Evolutionary conservation across 2,797 vertebrate species (phyloP), one percentile per base, ranked within the genome.

Genomic region (Lagocephalus sceleratus): DNA sequence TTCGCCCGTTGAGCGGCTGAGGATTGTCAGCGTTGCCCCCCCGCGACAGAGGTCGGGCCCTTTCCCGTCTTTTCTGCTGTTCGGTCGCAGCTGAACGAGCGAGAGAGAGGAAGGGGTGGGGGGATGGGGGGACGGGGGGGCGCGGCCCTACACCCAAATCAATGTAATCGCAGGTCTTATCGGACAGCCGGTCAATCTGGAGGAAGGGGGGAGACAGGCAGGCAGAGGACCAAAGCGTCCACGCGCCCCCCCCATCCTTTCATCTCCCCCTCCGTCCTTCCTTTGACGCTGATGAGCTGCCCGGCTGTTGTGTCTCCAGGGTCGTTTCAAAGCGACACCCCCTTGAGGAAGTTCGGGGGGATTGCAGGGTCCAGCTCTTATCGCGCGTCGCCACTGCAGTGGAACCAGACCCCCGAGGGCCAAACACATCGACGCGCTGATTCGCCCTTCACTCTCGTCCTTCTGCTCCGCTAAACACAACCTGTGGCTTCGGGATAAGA

Each of bases 121-220:
- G n/a, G 51, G 60, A 44, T 20, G 48, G 64, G 51, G 39, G 54
- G 72, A 75, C 21, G 70, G 76, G 57, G 72, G 68, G 65, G 78
- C 69, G 83, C 73, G 73, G 82, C 78, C 76, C 72, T 70, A 61
- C 81, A 78, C 67, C 39, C 72, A 81, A 88, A 90, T 91, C 88
- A 87, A 90, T 91, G 81, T 83, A 89, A 90, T 90, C 89, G 82
- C 84, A 83, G 66, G 57, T 57, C 70, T 87, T 83, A 88, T 87
- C 84, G 66, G 84, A 77, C 83, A 76, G 59, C 65, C 72, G 70
- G 83, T 87, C 78, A 86, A 50, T 82, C 66, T 78, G 65, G 54
- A 51, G 61, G 12, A 51, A 69, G 69, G 47, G 44, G 66, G 15
- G 1, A 53, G 59, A 22, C 55, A 51, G 53, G 54, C 1, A 42